Percentiles rank a stretch among this genome's conserved stretches.
Conservation (phyloP, 2,888 invertebrate species). For the Liopterus haemorrhoidalis region DNA sequence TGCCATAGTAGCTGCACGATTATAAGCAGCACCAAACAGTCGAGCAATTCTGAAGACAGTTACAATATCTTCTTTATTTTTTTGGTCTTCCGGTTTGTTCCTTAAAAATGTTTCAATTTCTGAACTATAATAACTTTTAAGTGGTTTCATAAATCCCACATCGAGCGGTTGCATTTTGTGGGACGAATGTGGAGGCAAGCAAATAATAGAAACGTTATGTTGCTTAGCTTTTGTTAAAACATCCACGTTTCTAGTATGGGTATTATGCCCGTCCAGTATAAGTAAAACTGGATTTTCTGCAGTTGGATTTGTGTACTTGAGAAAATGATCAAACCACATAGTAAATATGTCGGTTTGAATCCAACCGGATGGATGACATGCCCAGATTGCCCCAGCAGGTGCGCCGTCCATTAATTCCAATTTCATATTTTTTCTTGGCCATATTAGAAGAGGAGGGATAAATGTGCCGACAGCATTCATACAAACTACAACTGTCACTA, state of each 20-base stretch:
- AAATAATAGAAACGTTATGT: no score
- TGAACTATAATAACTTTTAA: no score
- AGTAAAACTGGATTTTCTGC: neutral
- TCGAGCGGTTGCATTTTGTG: no score
- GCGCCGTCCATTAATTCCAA: slow-evolving; percentile 35
- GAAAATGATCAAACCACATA: slow-evolving; percentile 37
- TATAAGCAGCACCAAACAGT: no score
- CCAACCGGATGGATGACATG: slow-evolving; percentile 37
- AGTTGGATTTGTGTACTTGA: slow-evolving; percentile 9
- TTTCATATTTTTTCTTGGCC: slow-evolving; percentile 37
- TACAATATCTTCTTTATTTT: no score
- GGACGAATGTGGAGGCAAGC: no score
- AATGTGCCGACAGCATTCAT: slow-evolving; percentile 36
- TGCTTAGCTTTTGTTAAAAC: no score
- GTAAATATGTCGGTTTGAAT: slow-evolving; percentile 37
- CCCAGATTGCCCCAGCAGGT: slow-evolving; percentile 33
- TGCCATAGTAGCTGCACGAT: no score
- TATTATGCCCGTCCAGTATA: slow-evolving; percentile 2
- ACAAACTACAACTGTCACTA: slow-evolving; percentile 34
- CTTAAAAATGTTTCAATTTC: no score
- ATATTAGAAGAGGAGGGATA: slow-evolving; percentile 39
- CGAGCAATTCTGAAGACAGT: no score
- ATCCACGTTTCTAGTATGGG: slow-evolving; percentile 1
- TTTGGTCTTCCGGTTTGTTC: no score
- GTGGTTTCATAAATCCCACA: no score